Base-by-base conservation (phyloP, 2,113 vertebrate genomes). In the Tenrec ecaudatus region DNA sequence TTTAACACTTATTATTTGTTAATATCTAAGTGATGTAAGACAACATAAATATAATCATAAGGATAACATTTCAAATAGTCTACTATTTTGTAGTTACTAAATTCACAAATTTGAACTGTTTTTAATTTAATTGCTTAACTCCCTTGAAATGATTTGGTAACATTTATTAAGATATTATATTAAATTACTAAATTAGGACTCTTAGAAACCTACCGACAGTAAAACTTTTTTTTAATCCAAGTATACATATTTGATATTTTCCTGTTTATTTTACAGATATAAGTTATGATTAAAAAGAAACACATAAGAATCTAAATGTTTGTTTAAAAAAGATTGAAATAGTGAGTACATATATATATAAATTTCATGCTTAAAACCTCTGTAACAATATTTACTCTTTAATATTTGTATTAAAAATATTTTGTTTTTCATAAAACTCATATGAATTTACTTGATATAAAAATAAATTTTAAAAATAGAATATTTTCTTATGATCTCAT, bases 81-180 rank as follows among this genome's bases (percentile, higher is more conserved):
- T 97, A 97, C 95, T 92, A 93, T 98, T 98, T 98, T 98, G 97
- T 97, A 98, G 98, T 95, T 98, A 98, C 98, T 98, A 98, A 98
- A 98, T 98, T 98, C 98, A 98, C 96, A 98, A 98, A 98, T 98
- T 98, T 98, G 98, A 98, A 98, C 98, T 98, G 97, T 98, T 97
- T 98, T 94, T 53, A 75, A 96, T 98, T 98, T 98, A 98, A 98
- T 98, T 98, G 97, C 87, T 98, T 98, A 97, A 98, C 98, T 98
- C 98, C 97, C 88, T 91, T 93, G 87, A 96, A 97, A 96, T 97
- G 85, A 87, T 90, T 88, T 80, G 88, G 66, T 92, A 77, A 83
- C 95, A 66, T 94, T 94, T 53, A 94, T 91, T 94, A 97, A 96
- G 86, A 97, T 60, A 75, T 89, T 62, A 87, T 17, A 91, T 96